phyloP scores from a whole-genome alignment of 2,797 vertebrate species.

The Pampus argenteus region DNA sequence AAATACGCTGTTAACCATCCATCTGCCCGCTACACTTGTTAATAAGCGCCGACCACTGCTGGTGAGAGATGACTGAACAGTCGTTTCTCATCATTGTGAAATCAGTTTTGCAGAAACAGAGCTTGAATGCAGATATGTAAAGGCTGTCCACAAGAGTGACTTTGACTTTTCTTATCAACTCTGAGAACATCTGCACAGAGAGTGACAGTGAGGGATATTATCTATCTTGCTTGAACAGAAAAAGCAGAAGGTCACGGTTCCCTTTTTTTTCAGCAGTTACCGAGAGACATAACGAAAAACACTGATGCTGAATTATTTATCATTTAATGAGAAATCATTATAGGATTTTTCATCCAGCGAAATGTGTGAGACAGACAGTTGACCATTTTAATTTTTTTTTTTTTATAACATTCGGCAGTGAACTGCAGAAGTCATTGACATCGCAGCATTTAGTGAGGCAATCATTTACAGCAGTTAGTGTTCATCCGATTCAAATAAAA shows the following conservation, averaged over 20 bases:
- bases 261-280: conserved; percentile 55
- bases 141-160: conserved; percentile 67
- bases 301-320: conserved; percentile 13
- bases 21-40: conserved; percentile 19
- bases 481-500: not conserved
- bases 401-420: not conserved
- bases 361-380: not conserved
- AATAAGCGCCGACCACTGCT: conserved; percentile 25
- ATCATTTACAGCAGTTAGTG: too few relatives aligned
- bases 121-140: conserved; percentile 34
- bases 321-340: conserved; percentile 2
- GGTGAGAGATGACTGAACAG: conserved; percentile 51
- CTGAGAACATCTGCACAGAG: conserved; percentile 56
- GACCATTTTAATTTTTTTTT: not conserved
- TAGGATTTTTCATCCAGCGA: conserved; percentile 14
- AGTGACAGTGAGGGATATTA: conserved; percentile 72
- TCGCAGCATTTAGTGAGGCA: not conserved
- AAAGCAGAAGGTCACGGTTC: conserved; percentile 80
- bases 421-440: not conserved
- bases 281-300: conserved; percentile 35
- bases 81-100: conserved; percentile 70
- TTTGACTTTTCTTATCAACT: conserved; percentile 73
- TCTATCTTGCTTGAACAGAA: conserved; percentile 62
- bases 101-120: conserved; percentile 76
- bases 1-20: not conserved